phyloP scores from a whole-genome alignment of 2,888 invertebrate species.

The Trisateles emortualis region DNA sequence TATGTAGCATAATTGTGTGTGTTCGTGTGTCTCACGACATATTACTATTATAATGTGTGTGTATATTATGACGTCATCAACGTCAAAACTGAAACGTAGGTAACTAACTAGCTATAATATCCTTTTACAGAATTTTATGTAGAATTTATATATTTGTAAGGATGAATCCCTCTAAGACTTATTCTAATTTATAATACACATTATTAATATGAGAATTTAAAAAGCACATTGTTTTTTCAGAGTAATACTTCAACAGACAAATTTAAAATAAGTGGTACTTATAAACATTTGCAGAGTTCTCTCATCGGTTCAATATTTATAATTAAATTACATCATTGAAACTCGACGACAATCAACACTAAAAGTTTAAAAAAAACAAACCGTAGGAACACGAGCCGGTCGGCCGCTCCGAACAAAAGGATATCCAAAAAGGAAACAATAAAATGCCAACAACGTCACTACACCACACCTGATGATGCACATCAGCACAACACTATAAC shows the following conservation, averaged over 20 bases:
- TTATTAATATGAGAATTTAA: neutral
- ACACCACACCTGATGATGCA: conserved; percentile 49
- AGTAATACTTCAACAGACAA: conserved; percentile 1
- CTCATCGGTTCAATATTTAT: neutral
- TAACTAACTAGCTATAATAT: neutral
- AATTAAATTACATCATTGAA: conserved; percentile 11
- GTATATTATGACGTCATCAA: conserved; percentile 24
- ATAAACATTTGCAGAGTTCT: no score
- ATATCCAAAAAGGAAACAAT: conserved; percentile 59
- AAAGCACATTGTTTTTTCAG: conserved; percentile 9
- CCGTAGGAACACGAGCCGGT: conserved; percentile 52
- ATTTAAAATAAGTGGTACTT: no score
- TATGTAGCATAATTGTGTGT: conserved; percentile 5
- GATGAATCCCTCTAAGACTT: no score
- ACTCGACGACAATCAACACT: conserved; percentile 47
- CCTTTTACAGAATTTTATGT: neutral
- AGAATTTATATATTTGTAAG: no score
- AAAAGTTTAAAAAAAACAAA: conserved; percentile 46
- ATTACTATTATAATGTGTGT: conserved; percentile 13
- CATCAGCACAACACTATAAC: conserved; percentile 53
- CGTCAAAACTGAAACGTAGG: conserved; percentile 4
- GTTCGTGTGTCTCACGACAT: conserved; percentile 12
- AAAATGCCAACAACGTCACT: conserved; percentile 64
- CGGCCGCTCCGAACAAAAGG: conserved; percentile 61
- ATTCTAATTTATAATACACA: neutral